phyloP scores from a whole-genome alignment of 2,797 vertebrate genomes.

The Micromesistius poutassou region DNA sequence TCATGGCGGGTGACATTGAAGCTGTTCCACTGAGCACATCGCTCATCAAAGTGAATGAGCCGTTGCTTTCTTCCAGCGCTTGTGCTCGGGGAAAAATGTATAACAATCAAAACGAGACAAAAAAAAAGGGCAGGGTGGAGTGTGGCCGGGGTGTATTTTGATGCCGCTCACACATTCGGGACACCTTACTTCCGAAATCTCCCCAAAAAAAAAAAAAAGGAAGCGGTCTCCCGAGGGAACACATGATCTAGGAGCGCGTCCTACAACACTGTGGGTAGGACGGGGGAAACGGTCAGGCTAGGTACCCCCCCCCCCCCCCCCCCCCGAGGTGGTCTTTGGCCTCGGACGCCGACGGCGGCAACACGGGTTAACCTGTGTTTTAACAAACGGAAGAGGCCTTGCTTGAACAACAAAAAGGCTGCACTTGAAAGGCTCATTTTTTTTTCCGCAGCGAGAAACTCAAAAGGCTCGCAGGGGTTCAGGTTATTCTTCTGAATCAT shows the following conservation, averaged over 20 bases:
- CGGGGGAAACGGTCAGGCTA: background rate
- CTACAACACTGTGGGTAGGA: background rate
- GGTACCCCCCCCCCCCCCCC: background rate
- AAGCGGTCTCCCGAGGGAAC: background rate
- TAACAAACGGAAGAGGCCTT: slow-evolving; percentile 66
- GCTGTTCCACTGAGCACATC: slow-evolving; percentile 68
- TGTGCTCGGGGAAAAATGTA: background rate
- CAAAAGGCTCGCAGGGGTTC: slow-evolving; percentile 56
- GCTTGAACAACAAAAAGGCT: slow-evolving; percentile 53
- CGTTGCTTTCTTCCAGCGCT: slow-evolving; percentile 57
- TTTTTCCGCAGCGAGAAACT: slow-evolving; percentile 52
- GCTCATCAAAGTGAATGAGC: slow-evolving; percentile 73
- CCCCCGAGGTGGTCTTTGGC: background rate
- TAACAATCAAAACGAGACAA: background rate
- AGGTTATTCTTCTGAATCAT: slow-evolving; percentile 52
- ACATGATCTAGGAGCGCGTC: background rate
- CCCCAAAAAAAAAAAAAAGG: background rate
- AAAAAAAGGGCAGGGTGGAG: slow-evolving; percentile 46
- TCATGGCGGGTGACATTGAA: slow-evolving; percentile 69
- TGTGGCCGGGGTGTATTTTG: background rate
- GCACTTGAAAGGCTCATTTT: slow-evolving; percentile 57
- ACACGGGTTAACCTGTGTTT: slow-evolving; percentile 63
- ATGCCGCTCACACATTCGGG: background rate
- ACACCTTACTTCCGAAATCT: background rate
- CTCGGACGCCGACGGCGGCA: slow-evolving; percentile 15